Evolutionary conservation across 2,113 vertebrate species (phyloP).

Genomic region (Corydoras sp.): DNA sequence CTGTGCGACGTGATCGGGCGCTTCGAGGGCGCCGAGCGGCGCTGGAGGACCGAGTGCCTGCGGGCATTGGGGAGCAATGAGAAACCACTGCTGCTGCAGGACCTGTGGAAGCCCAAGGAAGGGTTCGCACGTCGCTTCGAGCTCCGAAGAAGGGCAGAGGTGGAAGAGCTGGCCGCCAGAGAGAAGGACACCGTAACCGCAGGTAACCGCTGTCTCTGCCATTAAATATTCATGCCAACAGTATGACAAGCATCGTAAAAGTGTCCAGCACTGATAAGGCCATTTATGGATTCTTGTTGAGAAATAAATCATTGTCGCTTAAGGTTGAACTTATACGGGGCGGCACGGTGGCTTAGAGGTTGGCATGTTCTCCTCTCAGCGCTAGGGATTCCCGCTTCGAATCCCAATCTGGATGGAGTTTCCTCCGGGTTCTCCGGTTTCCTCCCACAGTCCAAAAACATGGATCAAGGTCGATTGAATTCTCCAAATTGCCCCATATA

Average conservation of each 20-base stretch:
- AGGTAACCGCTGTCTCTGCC: conserved; percentile 59
- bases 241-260: neutral
- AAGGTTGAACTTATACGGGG: too few species aligned
- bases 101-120: conserved; percentile 89
- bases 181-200: conserved; percentile 90
- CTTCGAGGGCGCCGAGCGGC: conserved; percentile 64
- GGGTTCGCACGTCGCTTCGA: conserved; percentile 88
- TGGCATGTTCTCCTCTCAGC: too few species aligned
- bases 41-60: conserved; percentile 79
- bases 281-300: too few species aligned
- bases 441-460: too few species aligned
- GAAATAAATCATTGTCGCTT: too few species aligned
- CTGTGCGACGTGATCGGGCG: conserved; percentile 87
- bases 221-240: neutral
- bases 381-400: too few species aligned
- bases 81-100: conserved; percentile 87
- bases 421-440: too few species aligned
- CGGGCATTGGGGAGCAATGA: conserved; percentile 83
- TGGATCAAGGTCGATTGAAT: too few species aligned
- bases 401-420: too few species aligned
- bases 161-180: conserved; percentile 81
- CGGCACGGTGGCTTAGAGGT: too few species aligned
- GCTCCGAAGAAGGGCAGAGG: conserved; percentile 77
- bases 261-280: too few species aligned
- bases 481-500: too few species aligned